Evolutionary conservation across 2,113 vertebrate species (phyloP).

Genomic region (Macroglossus sobrinus): DNA sequence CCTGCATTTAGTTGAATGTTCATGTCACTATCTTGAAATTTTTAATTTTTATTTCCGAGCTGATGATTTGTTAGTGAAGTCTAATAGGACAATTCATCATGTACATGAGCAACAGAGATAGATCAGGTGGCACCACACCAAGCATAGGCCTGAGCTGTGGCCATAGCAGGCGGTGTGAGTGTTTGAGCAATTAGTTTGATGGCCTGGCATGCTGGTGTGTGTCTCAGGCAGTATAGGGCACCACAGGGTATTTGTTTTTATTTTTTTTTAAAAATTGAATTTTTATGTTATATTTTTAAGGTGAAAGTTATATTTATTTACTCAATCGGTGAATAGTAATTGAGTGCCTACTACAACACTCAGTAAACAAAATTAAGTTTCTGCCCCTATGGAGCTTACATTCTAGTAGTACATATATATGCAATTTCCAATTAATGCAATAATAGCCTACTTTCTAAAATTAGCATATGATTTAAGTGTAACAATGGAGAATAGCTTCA

Average conservation of each 20-base stretch:
- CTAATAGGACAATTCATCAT: not conserved
- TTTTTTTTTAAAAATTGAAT: not conserved
- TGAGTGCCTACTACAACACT: not conserved
- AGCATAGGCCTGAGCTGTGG: not conserved
- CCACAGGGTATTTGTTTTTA: not conserved
- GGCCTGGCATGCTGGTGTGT: not conserved
- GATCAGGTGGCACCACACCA: not conserved
- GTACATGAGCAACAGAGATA: not conserved
- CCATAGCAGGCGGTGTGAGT: not conserved
- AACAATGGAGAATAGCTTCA: not conserved
- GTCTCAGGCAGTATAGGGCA: not conserved
- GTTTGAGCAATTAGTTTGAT: fast-evolving
- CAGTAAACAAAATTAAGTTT: not conserved
- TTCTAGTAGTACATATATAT: not conserved
- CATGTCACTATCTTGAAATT: not conserved
- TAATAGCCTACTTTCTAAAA: not conserved
- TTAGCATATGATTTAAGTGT: not conserved
- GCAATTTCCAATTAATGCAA: not conserved
- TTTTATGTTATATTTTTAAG: not conserved
- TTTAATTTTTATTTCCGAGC: not conserved
- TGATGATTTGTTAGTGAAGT: not conserved
- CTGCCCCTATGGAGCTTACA: not conserved
- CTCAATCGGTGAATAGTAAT: not conserved
- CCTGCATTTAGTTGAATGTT: not conserved
- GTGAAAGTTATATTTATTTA: not conserved